phyloP scores from a whole-genome alignment of 2,113 vertebrate genomes.

The Festucalex cinctus region DNA sequence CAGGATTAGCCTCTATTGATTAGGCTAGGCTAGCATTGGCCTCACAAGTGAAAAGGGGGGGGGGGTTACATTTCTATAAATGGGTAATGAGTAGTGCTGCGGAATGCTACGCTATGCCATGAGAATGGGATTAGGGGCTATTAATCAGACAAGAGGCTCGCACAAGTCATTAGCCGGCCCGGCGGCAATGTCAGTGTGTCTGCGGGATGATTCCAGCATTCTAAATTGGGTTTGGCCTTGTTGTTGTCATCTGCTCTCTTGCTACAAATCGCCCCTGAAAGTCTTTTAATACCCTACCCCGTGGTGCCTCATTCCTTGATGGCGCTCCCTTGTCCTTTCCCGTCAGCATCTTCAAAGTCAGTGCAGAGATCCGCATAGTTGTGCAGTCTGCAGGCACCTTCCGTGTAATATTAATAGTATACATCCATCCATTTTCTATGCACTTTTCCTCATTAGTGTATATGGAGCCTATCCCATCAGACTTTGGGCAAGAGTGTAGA shows the following conservation, averaged over 20 bases:
- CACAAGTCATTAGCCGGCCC: constrained; percentile 53
- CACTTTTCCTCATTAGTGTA: not conserved
- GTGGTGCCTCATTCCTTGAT: constrained; percentile 13
- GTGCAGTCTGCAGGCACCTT: not conserved
- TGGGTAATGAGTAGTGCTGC: constrained; percentile 63
- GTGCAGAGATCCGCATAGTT: not conserved
- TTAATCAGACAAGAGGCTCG: constrained; percentile 64
- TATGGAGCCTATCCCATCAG: not conserved
- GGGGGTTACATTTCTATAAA: constrained; percentile 67
- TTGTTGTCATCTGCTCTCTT: constrained; percentile 9
- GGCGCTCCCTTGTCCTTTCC: constrained; percentile 18
- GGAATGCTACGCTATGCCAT: constrained; percentile 49
- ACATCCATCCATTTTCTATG: not conserved
- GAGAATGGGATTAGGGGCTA: constrained; percentile 69
- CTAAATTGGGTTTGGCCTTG: constrained; percentile 48
- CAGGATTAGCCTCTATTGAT: constrained; percentile 70
- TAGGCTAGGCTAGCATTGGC: constrained; percentile 64
- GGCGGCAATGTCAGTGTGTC: constrained; percentile 39
- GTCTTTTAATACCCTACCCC: constrained; percentile 12
- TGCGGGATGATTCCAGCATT: constrained; percentile 29
- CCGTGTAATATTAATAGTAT: not conserved
- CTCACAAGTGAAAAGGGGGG: constrained; percentile 45
- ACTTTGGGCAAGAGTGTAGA: not conserved
- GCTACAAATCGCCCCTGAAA: constrained; percentile 14
- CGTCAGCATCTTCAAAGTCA: constrained; percentile 12